Conservation (phyloP, 2,113 vertebrate species). For the Callaeas wilsoni region DNA sequence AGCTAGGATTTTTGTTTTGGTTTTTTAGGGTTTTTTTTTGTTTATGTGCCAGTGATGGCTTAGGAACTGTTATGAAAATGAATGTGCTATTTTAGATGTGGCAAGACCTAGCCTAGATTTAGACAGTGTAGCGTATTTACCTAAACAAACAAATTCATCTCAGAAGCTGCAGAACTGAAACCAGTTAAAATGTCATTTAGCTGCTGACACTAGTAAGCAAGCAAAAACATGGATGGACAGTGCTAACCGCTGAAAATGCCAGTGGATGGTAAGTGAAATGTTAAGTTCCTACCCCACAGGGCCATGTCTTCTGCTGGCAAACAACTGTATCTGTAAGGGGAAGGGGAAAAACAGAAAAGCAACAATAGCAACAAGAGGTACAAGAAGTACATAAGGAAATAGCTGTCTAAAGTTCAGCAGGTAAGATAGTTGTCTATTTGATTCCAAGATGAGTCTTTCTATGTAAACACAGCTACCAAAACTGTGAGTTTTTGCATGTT, state of each 20-base stretch:
- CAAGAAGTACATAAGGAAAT: neutral
- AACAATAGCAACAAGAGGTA: neutral
- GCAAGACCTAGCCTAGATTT: neutral
- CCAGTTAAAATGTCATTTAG: neutral
- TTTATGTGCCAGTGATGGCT: neutral
- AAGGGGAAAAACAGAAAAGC: neutral
- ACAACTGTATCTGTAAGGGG: neutral
- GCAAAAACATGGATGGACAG: neutral
- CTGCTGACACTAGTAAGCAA: neutral
- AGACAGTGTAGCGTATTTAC: neutral
- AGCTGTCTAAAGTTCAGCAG: neutral
- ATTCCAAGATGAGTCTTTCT: neutral
- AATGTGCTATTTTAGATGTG: neutral
- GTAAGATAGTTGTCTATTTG: neutral
- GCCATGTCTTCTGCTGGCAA: neutral
- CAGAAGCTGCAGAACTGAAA: neutral
- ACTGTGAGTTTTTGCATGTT: neutral
- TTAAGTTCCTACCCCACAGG: neutral
- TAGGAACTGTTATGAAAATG: neutral
- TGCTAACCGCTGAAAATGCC: neutral
- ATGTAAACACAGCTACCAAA: neutral
- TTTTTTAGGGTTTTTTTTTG: conserved; percentile 1
- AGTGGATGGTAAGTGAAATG: neutral
- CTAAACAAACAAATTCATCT: neutral
- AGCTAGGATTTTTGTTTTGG: neutral